phyloP scores from a whole-genome alignment of 2,888 invertebrate genomes.

The Acheta domesticus region DNA sequence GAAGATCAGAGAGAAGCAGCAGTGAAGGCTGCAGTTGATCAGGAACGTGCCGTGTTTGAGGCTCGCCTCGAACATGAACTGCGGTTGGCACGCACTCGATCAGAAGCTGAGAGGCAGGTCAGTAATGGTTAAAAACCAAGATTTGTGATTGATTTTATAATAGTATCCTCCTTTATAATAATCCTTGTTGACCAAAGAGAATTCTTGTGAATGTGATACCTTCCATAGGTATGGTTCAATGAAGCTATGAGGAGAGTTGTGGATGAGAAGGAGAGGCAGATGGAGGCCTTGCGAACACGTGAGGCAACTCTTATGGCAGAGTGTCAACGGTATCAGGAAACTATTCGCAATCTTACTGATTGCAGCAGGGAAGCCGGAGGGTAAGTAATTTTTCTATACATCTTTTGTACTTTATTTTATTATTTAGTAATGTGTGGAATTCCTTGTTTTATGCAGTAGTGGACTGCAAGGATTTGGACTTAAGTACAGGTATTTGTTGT shows the following conservation, averaged over 20 bases:
- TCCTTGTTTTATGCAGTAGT: conserved; percentile 19
- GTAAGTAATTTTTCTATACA: not conserved
- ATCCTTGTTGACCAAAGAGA: not conserved
- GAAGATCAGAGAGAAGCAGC: conserved; percentile 56
- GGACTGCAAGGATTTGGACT: conserved; percentile 20
- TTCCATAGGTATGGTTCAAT: conserved; percentile 51
- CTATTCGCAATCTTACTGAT: conserved; percentile 64
- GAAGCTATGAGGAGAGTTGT: conserved; percentile 63
- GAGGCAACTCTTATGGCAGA: conserved; percentile 61
- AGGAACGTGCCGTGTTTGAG: conserved; percentile 55
- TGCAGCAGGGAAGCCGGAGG: conserved; percentile 45
- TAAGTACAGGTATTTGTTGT: conserved; percentile 4
- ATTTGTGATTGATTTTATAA: not conserved
- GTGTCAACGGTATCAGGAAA: conserved; percentile 62
- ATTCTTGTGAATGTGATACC: not conserved
- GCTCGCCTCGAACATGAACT: conserved; percentile 50
- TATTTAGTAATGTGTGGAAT: no score
- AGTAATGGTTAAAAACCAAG: conserved; percentile 25
- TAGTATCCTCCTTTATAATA: not conserved
- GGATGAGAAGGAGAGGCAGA: conserved; percentile 68
- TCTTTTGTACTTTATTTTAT: not conserved
- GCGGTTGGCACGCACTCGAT: conserved; percentile 50
- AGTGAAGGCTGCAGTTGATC: conserved; percentile 49
- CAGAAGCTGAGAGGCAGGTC: conserved; percentile 56
- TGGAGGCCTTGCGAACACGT: conserved; percentile 62